These are phyloP conservation scores for Planococcus citri DNA, from an alignment of 1,140 invertebrate genomes.

Conservation along the genomic window DNA sequence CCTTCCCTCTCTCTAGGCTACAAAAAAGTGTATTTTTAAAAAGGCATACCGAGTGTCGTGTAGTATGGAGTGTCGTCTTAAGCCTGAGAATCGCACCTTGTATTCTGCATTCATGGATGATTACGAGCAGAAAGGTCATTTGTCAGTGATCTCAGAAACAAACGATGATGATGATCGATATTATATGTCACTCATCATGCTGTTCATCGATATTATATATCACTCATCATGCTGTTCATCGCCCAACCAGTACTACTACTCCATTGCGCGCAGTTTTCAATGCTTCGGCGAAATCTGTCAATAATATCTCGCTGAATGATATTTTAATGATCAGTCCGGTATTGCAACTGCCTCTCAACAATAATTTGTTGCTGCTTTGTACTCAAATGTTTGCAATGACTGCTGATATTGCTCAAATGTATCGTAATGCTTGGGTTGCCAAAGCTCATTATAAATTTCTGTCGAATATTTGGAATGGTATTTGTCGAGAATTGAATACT, in stretches of 20 bases:
- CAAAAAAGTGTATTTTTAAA: too few relatives aligned
- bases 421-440: neutral
- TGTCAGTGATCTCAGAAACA: constrained; percentile 20
- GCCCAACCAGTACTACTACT: constrained; percentile 27
- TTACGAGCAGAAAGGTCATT: constrained; percentile 28
- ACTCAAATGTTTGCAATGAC: constrained; percentile 28
- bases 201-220: too few relatives aligned
- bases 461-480: neutral
- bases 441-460: neutral
- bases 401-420: constrained; percentile 9
- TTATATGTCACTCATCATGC: too few relatives aligned
- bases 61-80: neutral
- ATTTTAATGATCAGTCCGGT: constrained; percentile 29
- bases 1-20: too few relatives aligned
- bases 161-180: constrained; percentile 9
- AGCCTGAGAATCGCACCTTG: constrained; percentile 36
- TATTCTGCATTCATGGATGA: constrained; percentile 31
- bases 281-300: constrained; percentile 29
- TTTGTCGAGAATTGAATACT: neutral
- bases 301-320: constrained; percentile 29
- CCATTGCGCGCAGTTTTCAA: constrained; percentile 34
- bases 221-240: constrained; percentile 30
- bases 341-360: constrained; percentile 33
- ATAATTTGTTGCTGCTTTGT: constrained; percentile 32
- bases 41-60: neutral